Conservation (phyloP, 2,113 vertebrate species). For the Pipra filicauda region DNA sequence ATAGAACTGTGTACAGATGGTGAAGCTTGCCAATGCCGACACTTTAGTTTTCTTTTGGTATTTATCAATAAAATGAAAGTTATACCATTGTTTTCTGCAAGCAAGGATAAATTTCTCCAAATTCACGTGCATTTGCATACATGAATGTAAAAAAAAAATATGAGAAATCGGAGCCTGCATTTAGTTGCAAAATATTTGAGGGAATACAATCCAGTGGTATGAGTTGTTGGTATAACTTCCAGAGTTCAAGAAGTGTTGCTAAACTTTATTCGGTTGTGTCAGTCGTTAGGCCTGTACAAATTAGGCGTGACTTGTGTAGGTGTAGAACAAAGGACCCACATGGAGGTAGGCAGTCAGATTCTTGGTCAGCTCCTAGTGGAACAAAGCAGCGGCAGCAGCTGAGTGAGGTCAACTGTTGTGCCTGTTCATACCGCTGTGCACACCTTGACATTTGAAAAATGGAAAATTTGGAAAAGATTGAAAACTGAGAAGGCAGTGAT, state of each 20-base stretch:
- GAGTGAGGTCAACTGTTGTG: background rate
- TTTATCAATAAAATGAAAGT: background rate
- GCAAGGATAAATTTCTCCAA: background rate
- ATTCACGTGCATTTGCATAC: background rate
- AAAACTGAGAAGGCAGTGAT: background rate
- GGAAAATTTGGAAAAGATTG: background rate
- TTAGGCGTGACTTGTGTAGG: background rate
- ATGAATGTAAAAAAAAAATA: background rate
- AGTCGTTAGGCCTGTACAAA: constrained; percentile 2
- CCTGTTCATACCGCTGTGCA: background rate
- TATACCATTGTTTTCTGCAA: background rate
- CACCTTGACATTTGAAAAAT: background rate
- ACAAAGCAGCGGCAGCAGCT: background rate
- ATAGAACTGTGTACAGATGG: background rate
- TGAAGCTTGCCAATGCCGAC: background rate
- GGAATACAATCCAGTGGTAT: background rate
- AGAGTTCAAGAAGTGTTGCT: background rate
- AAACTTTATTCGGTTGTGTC: constrained; percentile 2
- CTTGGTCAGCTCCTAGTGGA: background rate
- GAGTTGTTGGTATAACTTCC: background rate
- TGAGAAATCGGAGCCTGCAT: background rate
- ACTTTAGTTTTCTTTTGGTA: background rate
- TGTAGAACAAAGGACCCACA: constrained; percentile 11
- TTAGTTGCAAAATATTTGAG: background rate
- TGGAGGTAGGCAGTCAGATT: constrained; percentile 9